Conservation (phyloP, 1,140 invertebrate genomes). For the Gyrodactylus salaris region DNA sequence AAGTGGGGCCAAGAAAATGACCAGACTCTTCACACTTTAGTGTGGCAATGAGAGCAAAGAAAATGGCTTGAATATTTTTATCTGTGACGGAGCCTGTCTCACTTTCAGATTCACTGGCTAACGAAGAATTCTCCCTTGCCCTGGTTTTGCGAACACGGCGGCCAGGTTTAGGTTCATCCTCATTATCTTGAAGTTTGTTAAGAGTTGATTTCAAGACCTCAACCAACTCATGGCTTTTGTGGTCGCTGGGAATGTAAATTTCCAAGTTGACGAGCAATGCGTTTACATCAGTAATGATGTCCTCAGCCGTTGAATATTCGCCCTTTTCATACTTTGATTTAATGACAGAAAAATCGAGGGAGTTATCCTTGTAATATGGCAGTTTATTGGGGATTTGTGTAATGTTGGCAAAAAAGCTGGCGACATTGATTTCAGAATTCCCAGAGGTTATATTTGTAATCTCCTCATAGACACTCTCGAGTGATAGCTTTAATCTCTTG, state of each 20-base stretch:
- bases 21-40: background rate
- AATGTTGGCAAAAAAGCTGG: too few relatives aligned
- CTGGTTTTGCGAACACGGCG: too few relatives aligned
- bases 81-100: background rate
- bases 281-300: background rate
- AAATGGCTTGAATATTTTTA: background rate
- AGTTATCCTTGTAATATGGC: too few relatives aligned
- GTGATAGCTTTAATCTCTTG: background rate
- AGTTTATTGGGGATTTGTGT: too few relatives aligned
- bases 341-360: background rate
- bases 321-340: background rate
- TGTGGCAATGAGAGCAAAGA: background rate
- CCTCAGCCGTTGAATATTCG: background rate
- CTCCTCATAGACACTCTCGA: background rate
- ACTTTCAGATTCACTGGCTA: background rate
- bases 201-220: background rate
- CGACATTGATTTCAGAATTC: too few relatives aligned
- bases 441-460: too few relatives aligned
- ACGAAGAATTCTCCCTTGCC: too few relatives aligned
- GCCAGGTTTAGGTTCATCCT: background rate
- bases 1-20: background rate
- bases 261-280: background rate
- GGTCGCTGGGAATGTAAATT: background rate
- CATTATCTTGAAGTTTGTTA: background rate
- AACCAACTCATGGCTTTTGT: background rate